Base-by-base conservation (phyloP, 2,113 vertebrate genomes). In the Scatophagus argus region DNA sequence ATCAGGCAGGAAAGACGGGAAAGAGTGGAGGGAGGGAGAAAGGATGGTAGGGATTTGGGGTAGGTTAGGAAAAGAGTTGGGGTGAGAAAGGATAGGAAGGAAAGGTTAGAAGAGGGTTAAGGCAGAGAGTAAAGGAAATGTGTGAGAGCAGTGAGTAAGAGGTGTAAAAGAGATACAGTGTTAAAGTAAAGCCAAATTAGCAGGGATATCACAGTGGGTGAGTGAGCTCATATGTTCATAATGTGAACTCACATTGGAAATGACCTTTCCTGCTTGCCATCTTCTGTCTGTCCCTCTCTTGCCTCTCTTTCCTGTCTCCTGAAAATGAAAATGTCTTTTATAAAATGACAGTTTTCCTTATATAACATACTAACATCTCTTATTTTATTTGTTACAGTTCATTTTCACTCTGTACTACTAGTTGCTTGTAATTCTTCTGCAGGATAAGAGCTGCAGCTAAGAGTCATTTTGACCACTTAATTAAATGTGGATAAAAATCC, bases 1-100 rank as follows among this genome's bases (percentile, higher is more conserved):
- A 92, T 89, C 80, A 86, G 89, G 89, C 82, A 67, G 72, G 73
- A 71, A 65, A 66, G 82, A 81, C 3, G 75, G 66, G 74, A 74
- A 54, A 49, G 66, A 66, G 69, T 7, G 31, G 38, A 64, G 44
- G 54, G 34, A 31, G 54, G 44, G 25, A 27, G 54, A 69, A 47
- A 49, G 44, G n/a, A 38, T 44, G 60, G 60, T 27, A 71, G 47
- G 73, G 87, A 86, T 83, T 81, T 86, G 66, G 56, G 47, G 52
- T 61, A 59, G 32, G 19, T 41, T 16, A 34, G 41, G 39, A 44
- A 6, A 41, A 73, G 47, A 54, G 51, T 8, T 41, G 44, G 73
- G 43, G 58, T 68, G 58, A 29, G 56, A 44, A 34, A 51, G 81
- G 72, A 51, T 61, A 43, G 65, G 70, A 56, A 31, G 56, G 54